Evolutionary conservation across 2,797 vertebrate genomes (phyloP).

Genomic region (Nyctalus aviator): DNA sequence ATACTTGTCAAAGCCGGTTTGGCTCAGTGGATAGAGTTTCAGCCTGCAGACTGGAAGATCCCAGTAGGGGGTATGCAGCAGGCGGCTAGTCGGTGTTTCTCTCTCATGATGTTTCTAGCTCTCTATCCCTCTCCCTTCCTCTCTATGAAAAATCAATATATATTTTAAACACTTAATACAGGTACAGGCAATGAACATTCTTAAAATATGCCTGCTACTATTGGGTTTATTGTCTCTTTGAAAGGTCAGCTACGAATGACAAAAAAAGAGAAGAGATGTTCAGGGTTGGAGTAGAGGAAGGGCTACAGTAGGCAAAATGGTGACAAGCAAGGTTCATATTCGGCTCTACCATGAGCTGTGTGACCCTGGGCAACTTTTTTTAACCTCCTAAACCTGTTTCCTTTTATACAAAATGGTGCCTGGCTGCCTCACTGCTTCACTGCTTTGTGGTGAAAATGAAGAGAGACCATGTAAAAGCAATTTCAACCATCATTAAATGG

Average conservation of each 20-base stretch:
- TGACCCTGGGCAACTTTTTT: background rate
- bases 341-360: background rate
- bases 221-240: background rate
- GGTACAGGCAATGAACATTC: background rate
- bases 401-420: background rate
- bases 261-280: background rate
- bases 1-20: no score
- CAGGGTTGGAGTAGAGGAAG: background rate
- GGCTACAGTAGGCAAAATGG: background rate
- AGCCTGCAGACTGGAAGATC: no score
- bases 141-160: no score
- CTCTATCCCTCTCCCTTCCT: no score
- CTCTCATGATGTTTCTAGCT: no score
- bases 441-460: background rate
- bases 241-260: background rate
- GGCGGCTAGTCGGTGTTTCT: no score
- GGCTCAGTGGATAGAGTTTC: no score
- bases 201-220: background rate
- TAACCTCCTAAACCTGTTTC: background rate
- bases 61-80: no score
- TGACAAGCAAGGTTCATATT: background rate
- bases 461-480: background rate
- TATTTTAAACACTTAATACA: constrained; percentile 2
- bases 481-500: background rate
- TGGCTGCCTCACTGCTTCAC: background rate